Evolutionary conservation across 2,113 vertebrate species (phyloP).

Genomic region (Typhlomys cinereus): DNA sequence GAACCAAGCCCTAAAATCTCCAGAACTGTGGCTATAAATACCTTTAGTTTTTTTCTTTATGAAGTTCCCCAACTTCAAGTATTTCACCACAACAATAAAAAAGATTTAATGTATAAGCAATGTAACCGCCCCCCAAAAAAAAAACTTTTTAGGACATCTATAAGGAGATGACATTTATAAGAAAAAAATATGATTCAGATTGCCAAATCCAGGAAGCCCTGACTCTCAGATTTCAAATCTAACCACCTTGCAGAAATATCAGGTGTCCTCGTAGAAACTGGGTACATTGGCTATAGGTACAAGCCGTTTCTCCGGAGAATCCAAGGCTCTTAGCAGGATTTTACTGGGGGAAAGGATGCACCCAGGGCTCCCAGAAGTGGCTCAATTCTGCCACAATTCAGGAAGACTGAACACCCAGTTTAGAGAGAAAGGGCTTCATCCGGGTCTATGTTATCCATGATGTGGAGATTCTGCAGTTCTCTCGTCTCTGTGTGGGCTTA

Average conservation of each 20-base stretch:
- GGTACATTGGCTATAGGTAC: not conserved
- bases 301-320: not conserved
- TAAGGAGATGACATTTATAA: not conserved
- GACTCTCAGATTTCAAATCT: not conserved
- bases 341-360: not conserved
- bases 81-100: not conserved
- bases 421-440: not conserved
- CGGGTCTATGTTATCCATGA: not conserved
- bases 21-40: not conserved
- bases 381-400: not conserved
- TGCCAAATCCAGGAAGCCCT: not conserved
- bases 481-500: not conserved
- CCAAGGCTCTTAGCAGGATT: not conserved
- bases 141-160: not conserved
- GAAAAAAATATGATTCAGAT: not conserved
- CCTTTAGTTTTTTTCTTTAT: not conserved
- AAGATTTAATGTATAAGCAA: not conserved
- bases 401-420: not conserved
- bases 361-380: not conserved
- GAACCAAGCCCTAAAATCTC: not conserved
- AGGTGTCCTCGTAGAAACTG: not conserved
- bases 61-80: not conserved
- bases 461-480: not conserved
- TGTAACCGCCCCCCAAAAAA: not conserved
- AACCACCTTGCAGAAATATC: not conserved